Evolutionary conservation across 1,140 invertebrate genomes (phyloP).

Genomic region (Euura lappo): DNA sequence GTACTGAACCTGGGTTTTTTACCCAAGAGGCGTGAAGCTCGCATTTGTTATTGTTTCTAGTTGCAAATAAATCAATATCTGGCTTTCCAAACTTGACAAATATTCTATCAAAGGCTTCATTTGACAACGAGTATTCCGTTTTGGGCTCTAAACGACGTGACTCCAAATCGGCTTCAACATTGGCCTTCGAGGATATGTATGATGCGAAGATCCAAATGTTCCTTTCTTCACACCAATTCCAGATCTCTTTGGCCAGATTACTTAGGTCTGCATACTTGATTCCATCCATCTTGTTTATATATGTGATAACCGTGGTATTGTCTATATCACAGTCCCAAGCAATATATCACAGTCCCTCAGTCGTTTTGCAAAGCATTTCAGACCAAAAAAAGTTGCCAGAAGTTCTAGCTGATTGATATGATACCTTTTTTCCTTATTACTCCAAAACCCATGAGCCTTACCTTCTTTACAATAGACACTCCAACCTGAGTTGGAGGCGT

Average conservation of each 20-base stretch:
- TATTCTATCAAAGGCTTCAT: slow-evolving; percentile 22
- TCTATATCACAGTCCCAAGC: slow-evolving; percentile 35
- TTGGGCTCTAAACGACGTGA: slow-evolving; percentile 26
- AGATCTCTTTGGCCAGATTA: slow-evolving; percentile 21
- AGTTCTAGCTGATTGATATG: slow-evolving; percentile 27
- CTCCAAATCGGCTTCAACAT: slow-evolving; percentile 20
- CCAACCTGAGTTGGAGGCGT: slow-evolving; percentile 13
- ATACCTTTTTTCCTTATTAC: neutral
- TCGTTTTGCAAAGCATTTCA: slow-evolving; percentile 26
- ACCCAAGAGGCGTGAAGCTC: slow-evolving; percentile 14
- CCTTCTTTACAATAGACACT: slow-evolving; percentile 3
- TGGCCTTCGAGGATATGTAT: slow-evolving; percentile 27
- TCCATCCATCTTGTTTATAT: slow-evolving; percentile 37
- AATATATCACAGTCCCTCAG: slow-evolving; percentile 32
- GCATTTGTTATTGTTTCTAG: slow-evolving; percentile 31
- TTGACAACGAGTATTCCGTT: slow-evolving; percentile 25
- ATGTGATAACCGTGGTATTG: slow-evolving; percentile 37
- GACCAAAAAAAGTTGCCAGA: slow-evolving; percentile 16
- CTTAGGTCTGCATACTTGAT: slow-evolving; percentile 29
- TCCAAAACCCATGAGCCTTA: neutral
- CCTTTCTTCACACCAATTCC: slow-evolving; percentile 27
- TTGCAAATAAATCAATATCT: slow-evolving; percentile 33
- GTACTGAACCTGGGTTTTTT: slow-evolving; percentile 22
- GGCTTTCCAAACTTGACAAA: slow-evolving; percentile 29
- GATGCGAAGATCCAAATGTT: too few relatives aligned